Evolutionary conservation across 2,113 vertebrate genomes (phyloP).

Genomic region (Miniopterus natalensis): DNA sequence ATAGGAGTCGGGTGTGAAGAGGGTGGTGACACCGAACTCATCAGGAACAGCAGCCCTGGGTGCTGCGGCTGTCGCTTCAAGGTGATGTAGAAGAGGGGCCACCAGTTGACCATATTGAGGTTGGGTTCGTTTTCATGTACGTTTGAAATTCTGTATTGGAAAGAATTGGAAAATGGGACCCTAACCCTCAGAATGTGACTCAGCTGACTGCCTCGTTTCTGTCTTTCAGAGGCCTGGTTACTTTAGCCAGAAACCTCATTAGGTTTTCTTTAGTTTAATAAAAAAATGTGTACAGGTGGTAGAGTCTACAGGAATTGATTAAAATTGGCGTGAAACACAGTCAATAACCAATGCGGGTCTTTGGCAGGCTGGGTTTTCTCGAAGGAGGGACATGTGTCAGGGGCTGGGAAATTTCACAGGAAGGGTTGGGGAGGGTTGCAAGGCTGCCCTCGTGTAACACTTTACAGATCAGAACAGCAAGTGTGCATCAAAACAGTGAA

Average conservation of each 20-base stretch:
- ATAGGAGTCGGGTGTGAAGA: background rate
- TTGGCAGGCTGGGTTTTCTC: slow-evolving; percentile 25
- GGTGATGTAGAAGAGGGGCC: background rate
- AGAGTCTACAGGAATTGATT: background rate
- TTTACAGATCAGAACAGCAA: background rate
- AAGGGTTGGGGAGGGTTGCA: background rate
- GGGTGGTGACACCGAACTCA: background rate
- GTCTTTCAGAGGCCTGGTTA: background rate
- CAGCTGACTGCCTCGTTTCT: background rate
- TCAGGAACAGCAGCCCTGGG: background rate
- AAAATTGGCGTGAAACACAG: background rate
- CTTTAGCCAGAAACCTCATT: background rate
- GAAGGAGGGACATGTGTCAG: background rate
- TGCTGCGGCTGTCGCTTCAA: background rate
- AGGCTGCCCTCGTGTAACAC: background rate
- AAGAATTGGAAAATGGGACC: background rate
- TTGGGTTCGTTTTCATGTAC: background rate
- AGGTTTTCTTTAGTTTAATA: slow-evolving; percentile 40
- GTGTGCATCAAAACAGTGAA: background rate
- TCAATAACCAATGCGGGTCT: slow-evolving; percentile 14
- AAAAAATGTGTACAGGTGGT: background rate
- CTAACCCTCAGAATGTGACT: background rate
- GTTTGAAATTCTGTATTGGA: background rate
- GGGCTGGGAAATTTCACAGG: background rate
- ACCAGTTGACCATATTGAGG: background rate